Conservation (phyloP, 2,113 vertebrate species). For the Campylorhamphus procurvoides region DNA sequence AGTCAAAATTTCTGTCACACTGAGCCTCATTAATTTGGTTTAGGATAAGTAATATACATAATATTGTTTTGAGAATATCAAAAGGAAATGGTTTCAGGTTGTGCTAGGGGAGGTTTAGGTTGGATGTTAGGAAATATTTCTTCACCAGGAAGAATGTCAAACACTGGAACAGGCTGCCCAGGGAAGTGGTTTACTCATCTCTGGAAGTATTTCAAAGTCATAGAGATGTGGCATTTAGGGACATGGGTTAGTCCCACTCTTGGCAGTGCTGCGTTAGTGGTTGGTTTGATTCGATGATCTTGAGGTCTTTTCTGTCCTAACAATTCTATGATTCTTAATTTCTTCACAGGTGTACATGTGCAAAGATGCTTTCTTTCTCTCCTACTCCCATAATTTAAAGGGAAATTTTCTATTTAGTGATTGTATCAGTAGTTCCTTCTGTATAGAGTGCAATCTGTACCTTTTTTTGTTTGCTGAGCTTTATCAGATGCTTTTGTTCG, state of each 20-base stretch:
- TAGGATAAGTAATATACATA: not conserved
- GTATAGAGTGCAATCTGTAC: not conserved
- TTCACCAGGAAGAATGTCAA: not conserved
- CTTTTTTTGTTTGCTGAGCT: not conserved
- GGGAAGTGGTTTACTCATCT: not conserved
- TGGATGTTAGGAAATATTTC: not conserved
- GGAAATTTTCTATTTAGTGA: not conserved
- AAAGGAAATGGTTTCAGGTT: not conserved
- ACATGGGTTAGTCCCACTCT: fast-evolving
- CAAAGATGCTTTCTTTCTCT: not conserved
- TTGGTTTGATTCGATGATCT: not conserved
- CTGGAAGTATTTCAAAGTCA: not conserved
- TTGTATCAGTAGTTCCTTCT: not conserved
- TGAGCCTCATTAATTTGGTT: not conserved
- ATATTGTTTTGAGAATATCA: not conserved
- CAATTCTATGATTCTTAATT: not conserved
- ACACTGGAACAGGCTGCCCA: not conserved
- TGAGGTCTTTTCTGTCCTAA: not conserved
- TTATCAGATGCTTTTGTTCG: not conserved
- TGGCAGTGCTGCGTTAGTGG: not conserved
- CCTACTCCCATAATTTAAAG: not conserved
- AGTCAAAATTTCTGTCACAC: not conserved
- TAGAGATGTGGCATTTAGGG: not conserved
- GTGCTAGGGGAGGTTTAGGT: no score
- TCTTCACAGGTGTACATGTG: not conserved